phyloP scores from a whole-genome alignment of 2,113 vertebrate genomes.

The Heteronetta atricapilla region DNA sequence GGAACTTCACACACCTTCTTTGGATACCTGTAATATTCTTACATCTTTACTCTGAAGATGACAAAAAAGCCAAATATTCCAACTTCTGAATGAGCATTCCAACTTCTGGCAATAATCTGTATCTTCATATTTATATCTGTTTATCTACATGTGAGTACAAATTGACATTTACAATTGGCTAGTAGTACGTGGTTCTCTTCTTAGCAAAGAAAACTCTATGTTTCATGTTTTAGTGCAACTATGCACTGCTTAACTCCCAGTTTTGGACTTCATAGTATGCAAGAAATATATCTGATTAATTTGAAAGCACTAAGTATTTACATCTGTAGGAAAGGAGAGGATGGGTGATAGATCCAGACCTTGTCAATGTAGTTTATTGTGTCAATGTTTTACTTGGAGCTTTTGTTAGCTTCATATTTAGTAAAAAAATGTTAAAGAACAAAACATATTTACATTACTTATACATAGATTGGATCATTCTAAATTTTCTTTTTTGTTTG shows the following conservation, averaged over 20 bases:
- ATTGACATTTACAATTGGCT: not conserved
- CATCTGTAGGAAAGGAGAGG: fast-evolving
- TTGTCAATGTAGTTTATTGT: not conserved
- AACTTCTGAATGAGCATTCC: not conserved
- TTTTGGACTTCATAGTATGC: fast-evolving
- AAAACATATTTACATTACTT: not conserved
- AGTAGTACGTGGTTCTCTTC: not conserved
- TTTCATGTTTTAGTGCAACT: not conserved
- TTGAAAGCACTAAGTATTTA: not conserved
- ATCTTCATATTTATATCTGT: not conserved
- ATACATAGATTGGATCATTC: not conserved
- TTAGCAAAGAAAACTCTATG: not conserved
- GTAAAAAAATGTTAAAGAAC: not conserved
- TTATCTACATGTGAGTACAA: not conserved
- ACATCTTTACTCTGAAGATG: not conserved
- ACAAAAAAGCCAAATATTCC: not conserved
- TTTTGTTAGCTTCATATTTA: not conserved
- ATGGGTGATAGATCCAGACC: not conserved
- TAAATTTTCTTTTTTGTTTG: not conserved
- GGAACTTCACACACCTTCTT: not conserved
- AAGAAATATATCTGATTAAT: not conserved
- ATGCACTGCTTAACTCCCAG: not conserved
- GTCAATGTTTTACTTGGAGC: not conserved
- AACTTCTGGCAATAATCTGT: not conserved
- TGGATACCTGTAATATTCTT: not conserved